phyloP scores from a whole-genome alignment of 2,113 vertebrate species.

The Epinephelus fuscoguttatus region DNA sequence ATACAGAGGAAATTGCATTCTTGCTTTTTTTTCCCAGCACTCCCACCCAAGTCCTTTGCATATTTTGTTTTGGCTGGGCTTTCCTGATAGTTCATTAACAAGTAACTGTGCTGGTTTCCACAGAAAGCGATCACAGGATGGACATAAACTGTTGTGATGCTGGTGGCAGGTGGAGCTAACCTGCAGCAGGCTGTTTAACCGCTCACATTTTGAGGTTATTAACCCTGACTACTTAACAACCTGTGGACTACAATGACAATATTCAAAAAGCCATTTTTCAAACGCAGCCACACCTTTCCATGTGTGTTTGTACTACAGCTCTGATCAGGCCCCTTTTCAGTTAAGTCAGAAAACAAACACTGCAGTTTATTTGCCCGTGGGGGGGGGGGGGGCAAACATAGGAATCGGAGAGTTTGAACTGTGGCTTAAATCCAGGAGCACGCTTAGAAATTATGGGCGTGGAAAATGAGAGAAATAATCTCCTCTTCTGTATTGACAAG shows the following conservation, averaged over 20 bases:
- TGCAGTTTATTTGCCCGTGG: neutral
- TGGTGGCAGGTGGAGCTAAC: neutral
- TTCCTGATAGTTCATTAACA: conserved; percentile 12
- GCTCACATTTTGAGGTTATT: neutral
- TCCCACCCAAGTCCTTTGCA: conserved; percentile 42
- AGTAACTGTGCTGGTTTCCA: conserved; percentile 9
- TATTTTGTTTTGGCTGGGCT: neutral
- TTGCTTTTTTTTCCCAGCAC: conserved; percentile 13
- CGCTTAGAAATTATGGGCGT: neutral
- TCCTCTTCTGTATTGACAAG: conserved; percentile 6
- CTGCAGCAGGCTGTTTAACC: neutral
- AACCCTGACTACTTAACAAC: neutral
- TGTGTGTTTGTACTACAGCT: neutral
- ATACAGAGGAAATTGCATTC: conserved; percentile 69
- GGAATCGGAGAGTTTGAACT: conserved; percentile 6
- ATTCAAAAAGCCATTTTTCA: neutral
- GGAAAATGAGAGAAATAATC: conserved; percentile 8
- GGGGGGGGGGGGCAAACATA: neutral
- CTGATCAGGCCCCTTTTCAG: neutral
- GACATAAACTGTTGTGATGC: neutral
- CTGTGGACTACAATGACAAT: neutral
- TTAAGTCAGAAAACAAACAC: conserved; percentile 19
- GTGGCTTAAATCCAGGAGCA: neutral
- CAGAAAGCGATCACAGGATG: conserved; percentile 9
- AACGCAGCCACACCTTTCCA: neutral